These are phyloP conservation scores for Cephus runcator DNA, from an alignment of 2,888 invertebrate species.

Conservation along the genomic window DNA sequence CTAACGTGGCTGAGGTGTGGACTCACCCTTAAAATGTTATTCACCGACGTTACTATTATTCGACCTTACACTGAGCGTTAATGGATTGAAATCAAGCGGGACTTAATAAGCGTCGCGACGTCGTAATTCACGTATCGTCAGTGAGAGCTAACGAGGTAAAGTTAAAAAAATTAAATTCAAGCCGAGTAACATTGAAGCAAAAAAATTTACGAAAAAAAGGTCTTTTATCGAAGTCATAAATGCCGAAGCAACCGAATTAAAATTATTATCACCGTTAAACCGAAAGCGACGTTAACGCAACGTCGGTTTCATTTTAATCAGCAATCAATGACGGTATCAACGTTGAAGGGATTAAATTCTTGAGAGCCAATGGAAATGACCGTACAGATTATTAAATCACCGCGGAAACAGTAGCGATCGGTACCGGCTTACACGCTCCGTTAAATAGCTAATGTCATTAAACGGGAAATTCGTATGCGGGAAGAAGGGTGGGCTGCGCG, in stretches of 20 bases:
- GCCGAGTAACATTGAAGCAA: not conserved
- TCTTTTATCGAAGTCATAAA: no score
- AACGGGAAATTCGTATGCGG: not conserved
- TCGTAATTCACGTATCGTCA: no score
- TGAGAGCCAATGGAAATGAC: not conserved
- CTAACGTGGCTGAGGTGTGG: not conserved
- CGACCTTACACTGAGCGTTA: no score
- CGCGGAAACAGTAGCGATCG: constrained; percentile 12
- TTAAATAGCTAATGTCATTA: constrained; percentile 11
- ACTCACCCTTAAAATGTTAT: not conserved
- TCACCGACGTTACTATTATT: not conserved
- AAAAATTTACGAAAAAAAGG: no score
- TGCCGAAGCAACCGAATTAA: not conserved
- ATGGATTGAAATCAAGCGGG: no score
- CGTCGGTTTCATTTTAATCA: not conserved
- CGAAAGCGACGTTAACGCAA: not conserved
- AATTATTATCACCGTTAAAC: not conserved
- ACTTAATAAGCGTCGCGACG: no score
- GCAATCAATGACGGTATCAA: not conserved
- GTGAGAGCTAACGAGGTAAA: no score
- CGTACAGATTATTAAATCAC: constrained; percentile 16
- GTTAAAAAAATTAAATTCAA: not conserved
- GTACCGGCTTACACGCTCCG: constrained; percentile 16
- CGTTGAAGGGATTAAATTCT: not conserved
- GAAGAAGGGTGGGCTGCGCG: no score